Percentiles rank a stretch among this genome's conserved stretches.
Conservation (phyloP, 2,113 vertebrate genomes). For the Leptobrachium ailaonicum region DNA sequence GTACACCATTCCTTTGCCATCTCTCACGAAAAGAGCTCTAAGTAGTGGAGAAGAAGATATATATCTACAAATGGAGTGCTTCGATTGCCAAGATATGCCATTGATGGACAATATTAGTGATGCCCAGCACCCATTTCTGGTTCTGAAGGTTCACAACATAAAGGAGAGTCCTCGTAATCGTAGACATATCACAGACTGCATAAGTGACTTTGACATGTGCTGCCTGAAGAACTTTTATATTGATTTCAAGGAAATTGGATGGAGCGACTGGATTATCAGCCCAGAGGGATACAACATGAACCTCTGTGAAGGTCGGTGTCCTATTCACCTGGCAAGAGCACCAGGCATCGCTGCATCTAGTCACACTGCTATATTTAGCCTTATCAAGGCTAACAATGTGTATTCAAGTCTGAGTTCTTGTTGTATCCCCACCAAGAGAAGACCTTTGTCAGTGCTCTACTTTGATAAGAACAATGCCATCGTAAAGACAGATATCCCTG, state of each 20-base stretch:
- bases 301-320: slow-evolving; percentile 85
- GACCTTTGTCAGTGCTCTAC: slow-evolving; percentile 81
- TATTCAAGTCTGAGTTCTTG: slow-evolving; percentile 74
- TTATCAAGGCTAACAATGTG: slow-evolving; percentile 83
- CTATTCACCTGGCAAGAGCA: slow-evolving; percentile 78
- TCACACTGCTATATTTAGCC: slow-evolving; percentile 81
- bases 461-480: slow-evolving; percentile 81
- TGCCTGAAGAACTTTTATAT: slow-evolving; percentile 84
- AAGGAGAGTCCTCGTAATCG: slow-evolving; percentile 61
- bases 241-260: slow-evolving; percentile 77
- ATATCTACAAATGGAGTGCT: slow-evolving; percentile 22
- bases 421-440: slow-evolving; percentile 76
- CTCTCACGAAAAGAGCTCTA: slow-evolving; percentile 8
- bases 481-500: slow-evolving; percentile 80
- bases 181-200: slow-evolving; percentile 72
- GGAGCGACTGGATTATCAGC: slow-evolving; percentile 87
- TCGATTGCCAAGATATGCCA: slow-evolving; percentile 14
- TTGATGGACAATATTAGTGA: slow-evolving; percentile 29
- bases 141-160: slow-evolving; percentile 71
- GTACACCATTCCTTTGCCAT: slow-evolving; percentile 27
- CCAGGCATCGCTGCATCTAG: slow-evolving; percentile 86
- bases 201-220: slow-evolving; percentile 74
- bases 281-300: slow-evolving; percentile 89
- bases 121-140: slow-evolving; percentile 72
- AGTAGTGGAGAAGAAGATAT: slow-evolving; percentile 19